Base-by-base conservation (phyloP, 1,140 invertebrate species). In the Ceratina japonica region DNA sequence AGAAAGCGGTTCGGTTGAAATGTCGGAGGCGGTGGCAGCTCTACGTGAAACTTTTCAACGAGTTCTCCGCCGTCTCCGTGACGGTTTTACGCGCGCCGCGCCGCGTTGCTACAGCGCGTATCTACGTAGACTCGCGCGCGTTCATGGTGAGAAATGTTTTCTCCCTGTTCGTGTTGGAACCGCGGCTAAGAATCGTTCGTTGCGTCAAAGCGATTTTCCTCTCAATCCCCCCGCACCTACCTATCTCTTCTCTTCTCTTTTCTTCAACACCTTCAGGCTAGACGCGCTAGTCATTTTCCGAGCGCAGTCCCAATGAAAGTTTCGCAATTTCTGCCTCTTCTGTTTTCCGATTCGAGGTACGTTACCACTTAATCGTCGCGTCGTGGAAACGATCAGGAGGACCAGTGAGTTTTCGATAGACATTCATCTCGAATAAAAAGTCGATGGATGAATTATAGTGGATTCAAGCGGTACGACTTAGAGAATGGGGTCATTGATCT, bases 1-100 rank as follows among this genome's bases (percentile, higher is more conserved):
- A 79, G 82, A 75, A 84, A 84, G 75, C 81, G 82, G 54, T 84
- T 82, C 65, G 75, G 77, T 79, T 79, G 80, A 84, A 84, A 79
- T 61, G 75, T 82, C 74, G 75, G 58, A 74, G 80, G 52, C 74
- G 80, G 69, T 74, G 70, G 74, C 80, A 63, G 63, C 27, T 59
- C 22, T 20, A 76, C 64, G 64, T 71, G 64, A 79, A 84, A 84
- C 80, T 84, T 84, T 79, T 82, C 80, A 82, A 83, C 80, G 80
- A 66, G 82, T 84, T 84, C 69, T 15, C 37, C 52, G 56, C 64
- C 65, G 58, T 79, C 59, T 51, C 49, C 52, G 59, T 64, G 58
- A 62, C 44, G 44, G 74, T 81, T 65, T 37, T 59, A 52, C 68
- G 56, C 56, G 22, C 18, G 54, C 54, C 54, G 54, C 12, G 54